These are phyloP conservation scores for Anastrepha obliqua DNA, from an alignment of 1,140 invertebrate species.

Conservation along the genomic window DNA sequence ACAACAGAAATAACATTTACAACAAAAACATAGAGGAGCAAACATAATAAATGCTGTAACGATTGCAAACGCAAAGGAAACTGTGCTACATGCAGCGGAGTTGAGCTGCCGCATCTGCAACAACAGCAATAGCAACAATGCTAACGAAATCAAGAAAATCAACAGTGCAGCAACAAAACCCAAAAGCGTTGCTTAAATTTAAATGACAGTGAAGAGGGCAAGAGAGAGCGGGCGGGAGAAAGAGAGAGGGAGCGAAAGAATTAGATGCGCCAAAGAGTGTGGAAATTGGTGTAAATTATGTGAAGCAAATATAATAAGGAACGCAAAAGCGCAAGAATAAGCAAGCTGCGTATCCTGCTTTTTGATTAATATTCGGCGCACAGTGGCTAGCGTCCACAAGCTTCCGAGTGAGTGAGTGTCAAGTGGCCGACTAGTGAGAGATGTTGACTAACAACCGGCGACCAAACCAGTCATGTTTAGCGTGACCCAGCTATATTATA, in stretches of 20 bases:
- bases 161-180: not conserved
- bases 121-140: not conserved
- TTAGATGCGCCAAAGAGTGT: not conserved
- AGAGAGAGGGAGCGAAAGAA: not conserved
- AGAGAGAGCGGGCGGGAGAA: not conserved
- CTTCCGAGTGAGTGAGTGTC: constrained; percentile 36
- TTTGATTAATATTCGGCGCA: constrained; percentile 52
- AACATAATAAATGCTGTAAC: constrained; percentile 24
- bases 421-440: not conserved
- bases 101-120: not conserved
- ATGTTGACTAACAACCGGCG: not conserved
- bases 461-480: not conserved
- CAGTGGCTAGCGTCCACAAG: constrained; percentile 38
- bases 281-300: constrained; percentile 29
- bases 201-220: not conserved
- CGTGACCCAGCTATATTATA: constrained; percentile 24
- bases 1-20: constrained; percentile 30
- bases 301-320: constrained; percentile 38
- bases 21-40: constrained; percentile 8
- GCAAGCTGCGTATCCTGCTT: constrained; percentile 54
- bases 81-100: not conserved
- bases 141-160: not conserved
- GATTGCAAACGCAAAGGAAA: not conserved
- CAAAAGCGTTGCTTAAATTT: not conserved
- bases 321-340: not conserved